phyloP scores from a whole-genome alignment of 64 coral and sea anemone species.

The Actinia equina region DNA sequence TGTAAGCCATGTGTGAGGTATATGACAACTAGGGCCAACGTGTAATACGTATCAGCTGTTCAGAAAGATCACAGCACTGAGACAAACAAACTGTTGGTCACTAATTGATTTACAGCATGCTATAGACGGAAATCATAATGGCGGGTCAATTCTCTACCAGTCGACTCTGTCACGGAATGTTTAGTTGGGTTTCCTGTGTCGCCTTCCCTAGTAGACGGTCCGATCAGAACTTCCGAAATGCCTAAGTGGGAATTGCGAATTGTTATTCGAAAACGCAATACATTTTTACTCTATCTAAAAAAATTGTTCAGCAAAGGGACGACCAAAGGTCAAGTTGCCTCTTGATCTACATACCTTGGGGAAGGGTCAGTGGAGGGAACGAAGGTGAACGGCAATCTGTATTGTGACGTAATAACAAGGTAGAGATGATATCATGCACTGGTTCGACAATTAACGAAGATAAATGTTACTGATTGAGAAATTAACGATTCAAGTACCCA shows the following conservation, averaged over 20 bases:
- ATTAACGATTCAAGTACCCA: neutral
- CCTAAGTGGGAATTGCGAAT: too few relatives aligned
- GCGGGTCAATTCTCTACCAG: neutral
- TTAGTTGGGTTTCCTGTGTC: neutral
- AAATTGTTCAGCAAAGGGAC: too few relatives aligned
- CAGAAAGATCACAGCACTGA: neutral
- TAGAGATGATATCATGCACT: neutral
- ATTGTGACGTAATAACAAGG: neutral
- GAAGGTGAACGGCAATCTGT: neutral
- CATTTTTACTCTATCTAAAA: too few relatives aligned
- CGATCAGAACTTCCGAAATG: too few relatives aligned
- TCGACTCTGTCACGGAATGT: neutral
- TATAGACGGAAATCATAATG: neutral
- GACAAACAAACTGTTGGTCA: neutral
- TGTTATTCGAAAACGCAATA: too few relatives aligned
- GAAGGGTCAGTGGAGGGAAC: neutral
- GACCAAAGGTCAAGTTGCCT: too few relatives aligned
- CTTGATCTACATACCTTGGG: too few relatives aligned
- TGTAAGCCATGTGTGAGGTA: neutral
- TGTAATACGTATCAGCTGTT: conserved; percentile 6
- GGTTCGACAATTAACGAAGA: neutral
- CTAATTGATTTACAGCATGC: conserved; percentile 11
- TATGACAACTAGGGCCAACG: neutral
- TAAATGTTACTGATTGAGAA: neutral
- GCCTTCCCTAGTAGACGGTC: neutral